Evolutionary conservation across 2,888 invertebrate genomes (phyloP).

Genomic region (Diaperis boleti): DNA sequence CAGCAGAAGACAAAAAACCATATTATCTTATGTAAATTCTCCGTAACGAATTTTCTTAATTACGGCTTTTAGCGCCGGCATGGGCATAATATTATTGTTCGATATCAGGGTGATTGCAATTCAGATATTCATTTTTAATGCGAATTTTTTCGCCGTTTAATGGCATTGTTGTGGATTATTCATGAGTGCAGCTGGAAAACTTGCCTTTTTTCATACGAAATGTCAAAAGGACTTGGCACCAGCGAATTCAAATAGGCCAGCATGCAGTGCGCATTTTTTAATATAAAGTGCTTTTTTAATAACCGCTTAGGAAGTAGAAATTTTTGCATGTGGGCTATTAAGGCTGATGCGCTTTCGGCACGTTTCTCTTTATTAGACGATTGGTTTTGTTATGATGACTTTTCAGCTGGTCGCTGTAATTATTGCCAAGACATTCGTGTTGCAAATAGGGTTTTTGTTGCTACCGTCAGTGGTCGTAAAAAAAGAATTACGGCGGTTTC

Average conservation of each 20-base stretch:
- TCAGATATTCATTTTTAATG: conserved; percentile 30
- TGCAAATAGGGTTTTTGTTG: no score
- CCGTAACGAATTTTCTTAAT: conserved; percentile 26
- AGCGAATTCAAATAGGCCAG: conserved; percentile 4
- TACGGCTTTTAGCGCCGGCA: conserved; percentile 20
- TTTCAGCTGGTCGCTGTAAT: no score
- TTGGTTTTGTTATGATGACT: background rate
- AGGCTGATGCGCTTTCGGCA: background rate
- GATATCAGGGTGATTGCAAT: conserved; percentile 42
- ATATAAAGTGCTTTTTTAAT: conserved; percentile 1
- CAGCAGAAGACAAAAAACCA: conserved; percentile 6
- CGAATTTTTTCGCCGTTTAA: conserved; percentile 16
- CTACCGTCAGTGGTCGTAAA: no score
- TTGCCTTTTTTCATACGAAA: conserved; percentile 8
- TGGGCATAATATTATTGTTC: conserved; percentile 28
- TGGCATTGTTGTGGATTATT: conserved; percentile 12
- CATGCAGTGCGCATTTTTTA: conserved; percentile 3
- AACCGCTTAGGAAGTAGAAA: background rate
- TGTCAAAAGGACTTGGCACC: conserved; percentile 1
- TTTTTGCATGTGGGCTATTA: background rate
- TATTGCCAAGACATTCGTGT: no score
- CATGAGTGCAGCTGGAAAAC: conserved; percentile 11
- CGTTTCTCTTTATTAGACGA: background rate
- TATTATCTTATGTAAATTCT: conserved; percentile 15
- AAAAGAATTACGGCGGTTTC: no score